phyloP scores from a whole-genome alignment of 2,888 invertebrate species.

The Dendrolimus pini region DNA sequence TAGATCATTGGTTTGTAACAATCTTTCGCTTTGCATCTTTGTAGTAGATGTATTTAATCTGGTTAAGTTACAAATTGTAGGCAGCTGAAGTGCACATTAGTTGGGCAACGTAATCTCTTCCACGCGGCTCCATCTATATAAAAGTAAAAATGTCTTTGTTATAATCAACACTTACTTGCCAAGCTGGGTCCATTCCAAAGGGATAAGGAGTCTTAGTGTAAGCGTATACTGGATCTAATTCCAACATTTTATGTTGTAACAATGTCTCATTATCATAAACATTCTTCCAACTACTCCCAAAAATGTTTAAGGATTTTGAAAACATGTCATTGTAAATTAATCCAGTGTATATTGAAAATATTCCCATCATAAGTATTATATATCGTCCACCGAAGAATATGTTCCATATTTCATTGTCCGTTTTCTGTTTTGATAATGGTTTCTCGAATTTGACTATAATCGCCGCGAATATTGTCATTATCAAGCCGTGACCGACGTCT shows the following conservation, averaged over 20 bases:
- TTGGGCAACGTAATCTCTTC: too few species aligned
- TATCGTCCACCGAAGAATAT: slow-evolving; percentile 85
- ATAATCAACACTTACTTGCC: slow-evolving; percentile 68
- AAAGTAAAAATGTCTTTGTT: too few species aligned
- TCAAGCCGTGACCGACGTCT: slow-evolving; percentile 83
- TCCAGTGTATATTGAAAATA: slow-evolving; percentile 85
- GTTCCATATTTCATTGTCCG: slow-evolving; percentile 81
- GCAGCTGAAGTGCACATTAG: too few species aligned
- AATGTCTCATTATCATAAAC: slow-evolving; percentile 50
- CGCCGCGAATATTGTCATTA: slow-evolving; percentile 80
- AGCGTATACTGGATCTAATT: slow-evolving; percentile 62
- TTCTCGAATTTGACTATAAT: slow-evolving; percentile 81
- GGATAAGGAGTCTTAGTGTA: slow-evolving; percentile 76
- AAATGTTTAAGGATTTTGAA: slow-evolving; percentile 82
- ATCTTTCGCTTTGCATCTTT: too few species aligned
- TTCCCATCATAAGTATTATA: slow-evolving; percentile 84
- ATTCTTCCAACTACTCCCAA: slow-evolving; percentile 80
- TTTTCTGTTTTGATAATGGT: slow-evolving; percentile 64
- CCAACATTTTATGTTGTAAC: slow-evolving; percentile 33
- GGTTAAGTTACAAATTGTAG: too few species aligned
- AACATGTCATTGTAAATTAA: slow-evolving; percentile 85
- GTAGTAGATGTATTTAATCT: too few species aligned
- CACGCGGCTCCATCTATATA: too few species aligned
- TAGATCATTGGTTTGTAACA: too few species aligned
- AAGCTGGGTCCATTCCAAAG: slow-evolving; percentile 83